Evolutionary conservation across 2,797 vertebrate genomes (phyloP).

Genomic region (Falco cherrug): DNA sequence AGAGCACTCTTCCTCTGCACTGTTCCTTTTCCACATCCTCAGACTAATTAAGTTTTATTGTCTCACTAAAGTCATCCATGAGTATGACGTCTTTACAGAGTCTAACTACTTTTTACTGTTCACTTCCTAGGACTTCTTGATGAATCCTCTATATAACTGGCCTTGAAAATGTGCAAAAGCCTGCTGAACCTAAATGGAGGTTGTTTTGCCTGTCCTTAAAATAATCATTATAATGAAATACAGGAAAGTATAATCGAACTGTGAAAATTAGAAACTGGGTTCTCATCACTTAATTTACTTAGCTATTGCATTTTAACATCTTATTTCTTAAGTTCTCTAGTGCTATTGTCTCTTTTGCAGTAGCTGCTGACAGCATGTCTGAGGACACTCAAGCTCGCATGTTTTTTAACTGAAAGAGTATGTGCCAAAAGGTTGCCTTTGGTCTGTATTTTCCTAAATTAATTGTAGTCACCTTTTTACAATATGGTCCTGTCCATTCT

Average conservation of each 20-base stretch:
- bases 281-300: background rate
- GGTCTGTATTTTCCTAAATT: background rate
- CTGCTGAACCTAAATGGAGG: background rate
- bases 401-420: background rate
- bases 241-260: background rate
- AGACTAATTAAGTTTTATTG: background rate
- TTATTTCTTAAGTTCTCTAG: background rate
- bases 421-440: background rate
- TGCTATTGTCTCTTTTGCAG: background rate
- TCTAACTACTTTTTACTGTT: background rate
- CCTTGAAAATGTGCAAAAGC: background rate
- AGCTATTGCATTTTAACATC: background rate
- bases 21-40: background rate
- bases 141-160: background rate
- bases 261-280: background rate
- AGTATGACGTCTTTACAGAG: background rate
- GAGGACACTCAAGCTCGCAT: background rate
- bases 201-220: background rate
- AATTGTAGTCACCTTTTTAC: background rate
- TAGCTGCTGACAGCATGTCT: background rate
- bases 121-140: background rate
- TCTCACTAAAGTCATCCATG: background rate
- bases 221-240: background rate
- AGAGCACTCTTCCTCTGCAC: background rate
- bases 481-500: background rate